phyloP scores from a whole-genome alignment of 37 sponge, comb jelly and placozoan genomes.

The Lycopodina hypogea region DNA sequence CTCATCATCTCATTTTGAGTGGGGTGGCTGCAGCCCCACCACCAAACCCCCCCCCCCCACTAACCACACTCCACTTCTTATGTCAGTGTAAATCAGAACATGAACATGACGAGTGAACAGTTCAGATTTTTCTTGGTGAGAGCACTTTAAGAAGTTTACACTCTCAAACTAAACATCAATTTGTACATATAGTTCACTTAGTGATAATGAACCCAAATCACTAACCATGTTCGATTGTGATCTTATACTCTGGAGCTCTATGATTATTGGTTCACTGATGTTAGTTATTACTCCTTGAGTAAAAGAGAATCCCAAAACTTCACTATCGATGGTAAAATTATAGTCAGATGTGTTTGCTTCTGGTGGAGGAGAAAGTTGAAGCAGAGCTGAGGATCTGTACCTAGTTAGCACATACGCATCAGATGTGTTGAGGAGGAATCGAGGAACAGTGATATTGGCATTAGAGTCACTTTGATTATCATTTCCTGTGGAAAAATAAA shows the following conservation, averaged over 20 bases:
- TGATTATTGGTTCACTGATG: conserved; percentile 7
- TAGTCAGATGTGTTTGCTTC: background rate
- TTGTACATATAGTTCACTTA: no score
- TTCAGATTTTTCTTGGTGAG: no score
- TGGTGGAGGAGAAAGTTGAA: conserved; percentile 8
- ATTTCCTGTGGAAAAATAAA: background rate
- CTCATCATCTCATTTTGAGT: no score
- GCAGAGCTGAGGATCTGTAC: conserved; percentile 1
- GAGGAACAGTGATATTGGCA: background rate
- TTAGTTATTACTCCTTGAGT: background rate
- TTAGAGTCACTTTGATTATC: background rate
- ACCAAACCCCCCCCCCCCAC: no score
- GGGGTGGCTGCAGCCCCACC: no score
- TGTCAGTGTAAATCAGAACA: no score
- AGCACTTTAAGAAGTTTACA: no score
- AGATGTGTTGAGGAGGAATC: background rate
- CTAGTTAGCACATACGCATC: background rate
- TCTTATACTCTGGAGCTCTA: conserved; percentile 17
- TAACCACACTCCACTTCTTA: no score
- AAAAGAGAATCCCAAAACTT: conserved; percentile 13
- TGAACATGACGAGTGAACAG: no score
- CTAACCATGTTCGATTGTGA: background rate
- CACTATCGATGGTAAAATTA: conserved; percentile 2
- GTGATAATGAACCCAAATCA: no score
- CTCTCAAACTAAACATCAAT: no score